Conservation (phyloP, 2,888 invertebrate species). For the Acanthosoma haemorrhoidale region DNA sequence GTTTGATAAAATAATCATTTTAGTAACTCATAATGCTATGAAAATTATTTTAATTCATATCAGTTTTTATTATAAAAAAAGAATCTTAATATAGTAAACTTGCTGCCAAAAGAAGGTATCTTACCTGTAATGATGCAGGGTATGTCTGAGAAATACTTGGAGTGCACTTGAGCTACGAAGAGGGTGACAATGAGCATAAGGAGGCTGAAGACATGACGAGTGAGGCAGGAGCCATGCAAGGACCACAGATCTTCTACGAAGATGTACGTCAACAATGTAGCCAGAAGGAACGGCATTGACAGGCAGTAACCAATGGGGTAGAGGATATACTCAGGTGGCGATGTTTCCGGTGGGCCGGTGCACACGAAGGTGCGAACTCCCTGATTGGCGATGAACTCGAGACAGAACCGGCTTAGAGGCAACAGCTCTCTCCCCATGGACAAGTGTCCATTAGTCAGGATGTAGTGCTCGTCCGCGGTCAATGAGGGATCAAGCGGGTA, state of each 20-base stretch:
- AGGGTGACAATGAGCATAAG: constrained; percentile 38
- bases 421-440: background rate
- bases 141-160: background rate
- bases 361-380: constrained; percentile 1
- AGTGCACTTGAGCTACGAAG: background rate
- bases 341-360: background rate
- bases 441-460: background rate
- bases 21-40: too few relatives aligned
- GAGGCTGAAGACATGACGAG: constrained; percentile 43
- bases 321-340: background rate
- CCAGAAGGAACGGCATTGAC: constrained; percentile 53
- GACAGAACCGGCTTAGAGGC: background rate
- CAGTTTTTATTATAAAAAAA: too few relatives aligned
- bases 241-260: constrained; percentile 53
- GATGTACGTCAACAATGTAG: constrained; percentile 50
- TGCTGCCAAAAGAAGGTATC: too few relatives aligned
- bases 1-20: too few relatives aligned
- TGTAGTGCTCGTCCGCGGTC: background rate
- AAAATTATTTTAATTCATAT: background rate
- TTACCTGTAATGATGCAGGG: constrained; percentile 8
- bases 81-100: too few relatives aligned
- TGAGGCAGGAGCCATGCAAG: constrained; percentile 43
- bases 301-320: constrained; percentile 47
- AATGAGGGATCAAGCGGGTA: background rate
- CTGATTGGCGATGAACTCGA: background rate